These are phyloP conservation scores for Leptopilina syphax DNA, from an alignment of 2,888 invertebrate species.

Conservation along the genomic window DNA sequence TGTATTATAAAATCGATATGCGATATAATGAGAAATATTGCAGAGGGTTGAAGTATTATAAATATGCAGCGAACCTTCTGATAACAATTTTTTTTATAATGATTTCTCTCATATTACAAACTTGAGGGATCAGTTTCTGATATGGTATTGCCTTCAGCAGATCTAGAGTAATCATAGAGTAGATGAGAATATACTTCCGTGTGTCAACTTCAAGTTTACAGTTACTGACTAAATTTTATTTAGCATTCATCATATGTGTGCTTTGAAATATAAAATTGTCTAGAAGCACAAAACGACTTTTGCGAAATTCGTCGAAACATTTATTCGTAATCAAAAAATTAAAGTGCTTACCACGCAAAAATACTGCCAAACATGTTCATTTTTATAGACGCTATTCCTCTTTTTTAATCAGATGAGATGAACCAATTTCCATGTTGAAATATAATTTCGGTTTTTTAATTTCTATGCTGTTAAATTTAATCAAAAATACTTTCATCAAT, in stretches of 20 bases:
- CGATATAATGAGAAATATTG: not conserved
- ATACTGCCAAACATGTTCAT: too few relatives aligned
- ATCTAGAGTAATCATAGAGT: conserved; percentile 7
- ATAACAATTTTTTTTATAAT: not conserved
- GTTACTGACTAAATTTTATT: not conserved
- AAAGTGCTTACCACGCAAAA: too few relatives aligned
- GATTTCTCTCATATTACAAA: not conserved
- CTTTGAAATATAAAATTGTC: not conserved
- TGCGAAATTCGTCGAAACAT: too few relatives aligned
- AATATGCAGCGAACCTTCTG: not conserved
- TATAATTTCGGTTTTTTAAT: too few relatives aligned
- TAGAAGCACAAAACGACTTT: not conserved
- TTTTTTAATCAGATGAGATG: too few relatives aligned
- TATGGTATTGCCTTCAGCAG: conserved; percentile 12
- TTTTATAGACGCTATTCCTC: too few relatives aligned
- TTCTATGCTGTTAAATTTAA: too few relatives aligned
- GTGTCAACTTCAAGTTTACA: conserved; percentile 27
- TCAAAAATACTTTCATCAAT: not conserved
- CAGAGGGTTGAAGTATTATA: not conserved
- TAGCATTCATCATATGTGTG: not conserved
- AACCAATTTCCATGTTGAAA: too few relatives aligned
- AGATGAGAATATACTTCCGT: conserved; percentile 9
- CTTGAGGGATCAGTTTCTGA: conserved; percentile 4
- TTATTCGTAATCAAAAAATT: too few relatives aligned
- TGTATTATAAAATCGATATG: too few relatives aligned